phyloP scores from a whole-genome alignment of 2,113 vertebrate genomes.

The Phycodurus eques region DNA sequence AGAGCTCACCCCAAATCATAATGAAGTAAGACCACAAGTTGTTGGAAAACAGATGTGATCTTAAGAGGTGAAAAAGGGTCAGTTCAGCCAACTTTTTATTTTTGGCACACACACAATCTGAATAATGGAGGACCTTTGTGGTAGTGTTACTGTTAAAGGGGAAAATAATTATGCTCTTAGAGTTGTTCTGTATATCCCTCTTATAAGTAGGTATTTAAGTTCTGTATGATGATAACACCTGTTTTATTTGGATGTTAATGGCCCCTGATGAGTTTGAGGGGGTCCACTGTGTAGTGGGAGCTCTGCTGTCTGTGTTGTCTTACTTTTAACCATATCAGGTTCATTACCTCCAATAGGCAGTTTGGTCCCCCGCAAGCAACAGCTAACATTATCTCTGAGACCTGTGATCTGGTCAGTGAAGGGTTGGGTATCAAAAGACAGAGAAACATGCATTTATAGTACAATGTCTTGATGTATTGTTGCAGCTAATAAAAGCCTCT shows the following conservation, averaged over 20 bases:
- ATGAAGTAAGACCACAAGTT: background rate
- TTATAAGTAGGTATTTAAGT: background rate
- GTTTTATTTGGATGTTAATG: background rate
- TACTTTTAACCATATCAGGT: conserved; percentile 23
- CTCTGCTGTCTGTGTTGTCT: conserved; percentile 12
- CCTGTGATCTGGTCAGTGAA: conserved; percentile 64
- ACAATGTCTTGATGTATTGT: conserved; percentile 56
- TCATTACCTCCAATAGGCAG: background rate
- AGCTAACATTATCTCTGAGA: conserved; percentile 57
- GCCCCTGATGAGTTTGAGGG: background rate
- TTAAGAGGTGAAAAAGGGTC: background rate
- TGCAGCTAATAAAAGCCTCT: conserved; percentile 67
- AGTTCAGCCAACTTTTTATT: background rate
- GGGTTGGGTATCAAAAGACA: conserved; percentile 48
- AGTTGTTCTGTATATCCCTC: background rate
- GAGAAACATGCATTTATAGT: conserved; percentile 16
- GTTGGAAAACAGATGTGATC: background rate
- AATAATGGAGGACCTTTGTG: background rate
- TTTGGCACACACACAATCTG: background rate
- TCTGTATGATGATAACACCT: background rate
- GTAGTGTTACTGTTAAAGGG: background rate
- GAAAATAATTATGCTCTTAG: background rate
- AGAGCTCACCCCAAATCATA: background rate
- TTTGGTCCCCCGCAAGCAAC: conserved; percentile 8
- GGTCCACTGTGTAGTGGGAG: background rate